Base-by-base conservation (phyloP, 2,888 invertebrate species). In the Copidosoma aretas region DNA sequence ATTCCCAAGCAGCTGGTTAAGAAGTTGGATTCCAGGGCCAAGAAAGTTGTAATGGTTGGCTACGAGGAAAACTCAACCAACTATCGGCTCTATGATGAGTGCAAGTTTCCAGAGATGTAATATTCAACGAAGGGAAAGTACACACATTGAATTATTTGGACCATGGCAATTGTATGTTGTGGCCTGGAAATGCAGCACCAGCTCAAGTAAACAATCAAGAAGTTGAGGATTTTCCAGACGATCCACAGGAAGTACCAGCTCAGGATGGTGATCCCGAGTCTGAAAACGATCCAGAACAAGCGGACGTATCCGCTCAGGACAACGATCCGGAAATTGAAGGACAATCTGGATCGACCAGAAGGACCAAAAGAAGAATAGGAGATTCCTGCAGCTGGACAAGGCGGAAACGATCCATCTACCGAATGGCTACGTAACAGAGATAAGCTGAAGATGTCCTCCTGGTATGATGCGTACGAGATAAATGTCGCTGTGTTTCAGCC, bases 1-100 rank as follows among this genome's bases (percentile, higher is more conserved):
- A n/a, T 70, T 15, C 65, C 65, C 4, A 58, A 65, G 10, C 17
- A 39, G 15, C 51, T 66, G 14, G 14, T 49, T 17, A 43, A 25
- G 15, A 70, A 70, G 17, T 39, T 60, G 12, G 70, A 65, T 21
- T 17, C 19, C 15, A 62, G 56, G 32, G 46, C 62, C 1, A 24
- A 21, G 22, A 53, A 61, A 21, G 2, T 39, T 3, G 15, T 39
- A 2, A 24, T 61, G 10, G 61, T 61, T 5, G 60, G 51, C 3
- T 60, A 60, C 22, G 51, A 60, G 19, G 32, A 21, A 25, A 51
- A 60, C 17, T 60, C 32, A 5, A 2, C 1, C 1, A 61, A 61
- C 15, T 61, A 61, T 21, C 17, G 61, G 22, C 39, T 61, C 1
- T 61, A 39, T 43, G 22, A 61, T 22, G 15, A 15, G n/a, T 61